A percentile compares a stretch with the other conserved stretches of the same genome.
These are phyloP conservation scores for Monoplex corrugatus DNA, from an alignment of 2,888 invertebrate genomes.

Conservation along the genomic window DNA sequence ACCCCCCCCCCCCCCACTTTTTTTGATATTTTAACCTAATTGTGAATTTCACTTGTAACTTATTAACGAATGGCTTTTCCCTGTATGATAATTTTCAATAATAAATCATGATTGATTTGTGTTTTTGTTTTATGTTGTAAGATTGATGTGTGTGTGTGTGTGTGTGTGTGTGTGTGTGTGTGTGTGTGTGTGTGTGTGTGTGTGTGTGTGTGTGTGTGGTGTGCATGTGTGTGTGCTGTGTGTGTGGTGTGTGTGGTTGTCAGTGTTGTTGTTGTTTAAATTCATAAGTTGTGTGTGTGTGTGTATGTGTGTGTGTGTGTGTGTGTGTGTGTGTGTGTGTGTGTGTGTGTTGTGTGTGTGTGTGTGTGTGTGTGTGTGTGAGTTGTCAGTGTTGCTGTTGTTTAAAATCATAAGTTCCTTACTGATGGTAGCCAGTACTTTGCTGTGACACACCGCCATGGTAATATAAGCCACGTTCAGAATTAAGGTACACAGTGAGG, in stretches of 20 bases:
- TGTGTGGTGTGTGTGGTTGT: neutral
- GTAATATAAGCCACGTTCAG: neutral
- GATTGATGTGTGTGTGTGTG: slow-evolving; percentile 17
- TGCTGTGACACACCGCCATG: neutral
- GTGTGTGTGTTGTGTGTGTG: neutral
- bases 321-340: neutral
- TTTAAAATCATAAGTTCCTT: too few relatives aligned
- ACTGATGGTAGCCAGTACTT: slow-evolving; percentile 32
- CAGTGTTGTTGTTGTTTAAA: too few relatives aligned
- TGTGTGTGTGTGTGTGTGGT: neutral
- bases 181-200: neutral
- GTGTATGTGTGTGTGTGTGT: neutral
- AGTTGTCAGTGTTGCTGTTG: too few relatives aligned
- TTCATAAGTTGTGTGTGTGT: neutral
- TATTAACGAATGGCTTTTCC: too few relatives aligned
- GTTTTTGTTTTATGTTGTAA: neutral
- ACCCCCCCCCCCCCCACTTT: too few relatives aligned
- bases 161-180: slow-evolving; percentile 23
- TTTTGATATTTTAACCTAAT: too few relatives aligned
- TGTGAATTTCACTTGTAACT: too few relatives aligned
- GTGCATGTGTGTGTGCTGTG: neutral
- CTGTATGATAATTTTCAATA: too few relatives aligned
- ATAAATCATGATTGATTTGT: too few relatives aligned
- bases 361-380: neutral
- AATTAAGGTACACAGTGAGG: neutral